Evolutionary conservation across 2,888 invertebrate species (phyloP).

Genomic region (Lydus trimaculatus): DNA sequence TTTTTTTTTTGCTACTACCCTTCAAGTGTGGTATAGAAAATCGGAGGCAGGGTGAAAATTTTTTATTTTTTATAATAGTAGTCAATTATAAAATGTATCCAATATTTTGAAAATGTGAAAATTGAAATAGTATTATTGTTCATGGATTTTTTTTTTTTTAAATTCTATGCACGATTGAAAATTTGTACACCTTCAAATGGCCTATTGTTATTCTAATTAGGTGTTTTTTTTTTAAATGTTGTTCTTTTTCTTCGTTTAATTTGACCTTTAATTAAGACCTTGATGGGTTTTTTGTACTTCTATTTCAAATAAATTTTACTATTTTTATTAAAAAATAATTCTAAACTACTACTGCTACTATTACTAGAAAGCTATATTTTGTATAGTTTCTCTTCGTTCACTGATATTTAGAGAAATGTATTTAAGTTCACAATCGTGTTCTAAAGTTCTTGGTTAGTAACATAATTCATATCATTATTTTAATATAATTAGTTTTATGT

Average conservation of each 20-base stretch:
- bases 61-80: neutral
- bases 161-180: neutral
- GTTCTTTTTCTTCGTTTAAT: neutral
- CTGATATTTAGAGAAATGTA: no score
- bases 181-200: neutral
- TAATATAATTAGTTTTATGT: no score
- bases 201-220: neutral
- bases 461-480: no score
- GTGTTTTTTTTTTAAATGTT: neutral
- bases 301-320: neutral
- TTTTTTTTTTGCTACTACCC: neutral
- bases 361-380: neutral
- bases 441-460: no score
- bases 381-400: no score
- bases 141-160: neutral
- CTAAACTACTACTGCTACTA: no score
- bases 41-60: neutral
- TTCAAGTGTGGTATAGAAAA: neutral
- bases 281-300: neutral
- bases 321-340: neutral
- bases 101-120: neutral
- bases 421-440: no score
- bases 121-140: neutral
- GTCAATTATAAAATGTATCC: neutral
- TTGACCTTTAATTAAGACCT: conserved; percentile 1